Base-by-base conservation (phyloP, 2,113 vertebrate species). In the Hydropotes inermis region DNA sequence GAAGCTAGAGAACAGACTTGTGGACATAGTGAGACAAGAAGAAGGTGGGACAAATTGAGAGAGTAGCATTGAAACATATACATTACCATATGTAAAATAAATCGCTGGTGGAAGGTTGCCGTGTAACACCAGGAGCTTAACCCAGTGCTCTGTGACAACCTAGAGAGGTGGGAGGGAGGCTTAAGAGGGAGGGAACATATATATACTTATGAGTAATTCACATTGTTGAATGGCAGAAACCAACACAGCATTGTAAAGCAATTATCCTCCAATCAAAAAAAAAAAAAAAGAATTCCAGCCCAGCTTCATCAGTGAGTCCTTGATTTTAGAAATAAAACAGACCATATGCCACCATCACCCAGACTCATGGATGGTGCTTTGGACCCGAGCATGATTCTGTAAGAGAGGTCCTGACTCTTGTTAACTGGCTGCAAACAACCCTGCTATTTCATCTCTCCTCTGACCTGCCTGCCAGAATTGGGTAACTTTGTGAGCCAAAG, bases 261-360 rank as follows among this genome's bases (percentile, higher is more conserved):
- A 76, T 76, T 76, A 43, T 43, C 39, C 36, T 76, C 70, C 39
- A 76, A 76, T 27, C 23, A 10, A 23, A 13, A 2, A n/a, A 36
- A 36, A 57, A 47, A 25, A 52, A 70, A 33, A 45, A 47, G 43
- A 30, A 50, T 28, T 39, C 5, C 15, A 3, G 27, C 3, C 30
- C 0, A 1, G 45, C 11, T 60, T 91, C 27, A 5, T 1, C 25
- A 2, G 21, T 12, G 13, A 81, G 61, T 78, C 28, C 33, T 39
- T 27, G 81, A 27, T 88, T 91, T 47, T 33, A 6, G 14, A 64
- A 57, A 82, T 16, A 58, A 89, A 19, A 27, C 58, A 64, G 70
- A 23, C 12, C 5, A 1, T 2, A 8, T 0, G 5, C 47, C 5
- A 13, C 50, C 0, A 2, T 67, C 33, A 4, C 64, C 6, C 27